Evolutionary conservation across 2,113 vertebrate species (phyloP).

Genomic region (Neoarius graeffei): DNA sequence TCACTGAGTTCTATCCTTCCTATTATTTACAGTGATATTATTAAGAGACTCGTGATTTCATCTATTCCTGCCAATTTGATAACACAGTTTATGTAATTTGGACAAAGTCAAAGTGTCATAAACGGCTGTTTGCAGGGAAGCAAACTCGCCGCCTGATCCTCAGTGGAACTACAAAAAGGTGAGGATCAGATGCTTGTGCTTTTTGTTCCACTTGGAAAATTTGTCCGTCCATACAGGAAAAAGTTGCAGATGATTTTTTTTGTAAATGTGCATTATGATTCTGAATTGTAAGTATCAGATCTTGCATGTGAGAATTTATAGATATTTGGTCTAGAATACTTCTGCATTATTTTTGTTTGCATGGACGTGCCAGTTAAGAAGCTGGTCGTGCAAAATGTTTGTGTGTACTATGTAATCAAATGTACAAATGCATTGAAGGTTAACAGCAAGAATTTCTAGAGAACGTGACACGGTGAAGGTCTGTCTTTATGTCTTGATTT

Average conservation of each 20-base stretch:
- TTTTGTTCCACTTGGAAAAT: not conserved
- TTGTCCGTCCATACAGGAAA: constrained; percentile 5
- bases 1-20: not conserved
- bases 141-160: constrained; percentile 52
- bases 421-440: not conserved
- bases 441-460: not conserved
- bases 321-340: not conserved
- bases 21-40: not conserved
- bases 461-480: not conserved
- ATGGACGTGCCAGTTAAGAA: not conserved
- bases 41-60: not conserved
- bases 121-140: constrained; percentile 54
- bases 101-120: constrained; percentile 76
- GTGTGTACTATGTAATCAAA: not conserved
- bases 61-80: not conserved
- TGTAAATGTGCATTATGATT: not conserved
- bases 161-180: not conserved
- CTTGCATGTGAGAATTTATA: not conserved
- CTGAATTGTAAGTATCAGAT: not conserved
- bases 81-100: constrained; percentile 48
- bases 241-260: not conserved
- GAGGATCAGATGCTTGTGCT: not conserved
- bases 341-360: not conserved
- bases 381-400: not conserved
- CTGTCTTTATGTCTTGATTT: not conserved